Conservation (phyloP, 2,113 vertebrate species). For the Melanostigma gelatinosum region DNA sequence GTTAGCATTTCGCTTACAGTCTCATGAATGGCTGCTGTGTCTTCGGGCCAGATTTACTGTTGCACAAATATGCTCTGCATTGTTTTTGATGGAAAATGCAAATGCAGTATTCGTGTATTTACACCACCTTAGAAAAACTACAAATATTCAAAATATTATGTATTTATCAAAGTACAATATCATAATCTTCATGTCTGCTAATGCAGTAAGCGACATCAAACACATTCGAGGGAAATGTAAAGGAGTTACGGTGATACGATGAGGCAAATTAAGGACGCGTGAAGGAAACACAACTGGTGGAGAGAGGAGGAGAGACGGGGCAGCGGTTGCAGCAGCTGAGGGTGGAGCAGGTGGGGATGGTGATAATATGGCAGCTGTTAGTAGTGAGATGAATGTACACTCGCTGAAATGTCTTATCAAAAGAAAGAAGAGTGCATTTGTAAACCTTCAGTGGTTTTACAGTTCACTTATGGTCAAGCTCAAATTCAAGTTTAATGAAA, state of each 20-base stretch:
- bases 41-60: not conserved
- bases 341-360: not conserved
- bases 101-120: not conserved
- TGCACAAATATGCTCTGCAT: not conserved
- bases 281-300: not conserved
- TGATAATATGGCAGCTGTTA: constrained; percentile 6
- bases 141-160: not conserved
- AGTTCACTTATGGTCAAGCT: not conserved
- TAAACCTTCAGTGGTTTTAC: not conserved
- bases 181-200: not conserved
- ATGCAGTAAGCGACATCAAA: not conserved
- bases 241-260: not conserved
- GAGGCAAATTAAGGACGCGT: not conserved
- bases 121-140: not conserved
- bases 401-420: not conserved
- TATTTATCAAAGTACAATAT: not conserved
- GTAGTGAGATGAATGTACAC: not conserved
- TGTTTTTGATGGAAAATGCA: not conserved
- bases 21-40: not conserved
- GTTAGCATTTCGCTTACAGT: not conserved
- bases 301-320: not conserved
- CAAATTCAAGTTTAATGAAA: not conserved
- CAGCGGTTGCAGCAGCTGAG: constrained; percentile 1
- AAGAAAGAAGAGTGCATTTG: not conserved
- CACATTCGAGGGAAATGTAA: not conserved